phyloP scores from a whole-genome alignment of 1,140 invertebrate genomes.

The Diprion similis region DNA sequence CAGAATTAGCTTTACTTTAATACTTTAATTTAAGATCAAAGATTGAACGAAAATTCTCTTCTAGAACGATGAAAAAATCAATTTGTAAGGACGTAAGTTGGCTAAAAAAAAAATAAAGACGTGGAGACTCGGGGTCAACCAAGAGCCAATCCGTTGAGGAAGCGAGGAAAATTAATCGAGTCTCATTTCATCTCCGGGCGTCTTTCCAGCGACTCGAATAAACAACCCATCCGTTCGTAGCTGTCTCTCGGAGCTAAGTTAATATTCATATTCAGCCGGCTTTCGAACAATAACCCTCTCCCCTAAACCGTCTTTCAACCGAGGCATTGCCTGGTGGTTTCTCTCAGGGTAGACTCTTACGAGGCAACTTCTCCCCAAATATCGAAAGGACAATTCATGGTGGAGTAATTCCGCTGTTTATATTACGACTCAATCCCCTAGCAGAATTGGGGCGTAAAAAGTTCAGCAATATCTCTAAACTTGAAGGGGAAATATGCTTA shows the following conservation, averaged over 20 bases:
- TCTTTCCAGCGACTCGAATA: not conserved
- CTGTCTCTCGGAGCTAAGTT: not conserved
- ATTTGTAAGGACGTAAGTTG: too few relatives aligned
- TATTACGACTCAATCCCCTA: slow-evolving; percentile 20
- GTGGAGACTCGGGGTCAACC: too few relatives aligned
- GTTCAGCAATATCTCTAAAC: slow-evolving; percentile 42
- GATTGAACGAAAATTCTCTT: too few relatives aligned
- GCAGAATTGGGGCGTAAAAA: slow-evolving; percentile 36
- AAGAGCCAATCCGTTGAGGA: too few relatives aligned
- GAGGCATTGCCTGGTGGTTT: too few relatives aligned
- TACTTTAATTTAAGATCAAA: too few relatives aligned
- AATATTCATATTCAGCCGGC: slow-evolving; percentile 3
- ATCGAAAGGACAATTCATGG: slow-evolving; percentile 2
- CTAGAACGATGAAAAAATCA: too few relatives aligned
- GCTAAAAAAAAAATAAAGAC: too few relatives aligned
- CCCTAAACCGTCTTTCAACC: not conserved
- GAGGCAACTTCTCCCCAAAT: not conserved
- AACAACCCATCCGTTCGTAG: slow-evolving; percentile 4
- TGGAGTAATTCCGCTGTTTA: not conserved
- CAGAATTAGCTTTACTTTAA: too few relatives aligned
- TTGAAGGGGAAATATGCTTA: slow-evolving; percentile 44
- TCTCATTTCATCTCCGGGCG: not conserved
- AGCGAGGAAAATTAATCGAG: not conserved
- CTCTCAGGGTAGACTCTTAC: slow-evolving; percentile 1
- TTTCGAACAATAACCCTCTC: not conserved